phyloP scores from a whole-genome alignment of 1,140 invertebrate genomes.

The Lepidurus packardi region DNA sequence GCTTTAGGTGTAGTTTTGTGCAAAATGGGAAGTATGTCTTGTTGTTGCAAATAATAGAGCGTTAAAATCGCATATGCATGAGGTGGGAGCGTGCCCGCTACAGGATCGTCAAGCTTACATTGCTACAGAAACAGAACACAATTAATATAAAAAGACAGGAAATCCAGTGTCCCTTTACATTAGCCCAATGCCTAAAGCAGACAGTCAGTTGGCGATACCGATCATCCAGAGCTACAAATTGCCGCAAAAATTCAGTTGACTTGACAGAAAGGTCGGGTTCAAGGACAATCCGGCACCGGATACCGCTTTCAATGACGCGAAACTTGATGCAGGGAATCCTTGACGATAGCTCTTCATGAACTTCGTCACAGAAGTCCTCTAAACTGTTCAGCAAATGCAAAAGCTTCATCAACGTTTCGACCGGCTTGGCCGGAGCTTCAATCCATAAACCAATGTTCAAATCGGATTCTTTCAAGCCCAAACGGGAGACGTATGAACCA shows the following conservation, averaged over 20 bases:
- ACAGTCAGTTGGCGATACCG: not conserved
- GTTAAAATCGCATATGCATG: slow-evolving; percentile 31
- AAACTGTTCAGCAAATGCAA: not conserved
- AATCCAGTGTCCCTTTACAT: not conserved
- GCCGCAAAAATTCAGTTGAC: not conserved
- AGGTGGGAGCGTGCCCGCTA: slow-evolving; percentile 11
- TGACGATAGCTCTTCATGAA: not conserved
- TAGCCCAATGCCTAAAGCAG: not conserved
- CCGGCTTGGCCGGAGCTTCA: not conserved
- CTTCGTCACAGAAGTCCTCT: not conserved
- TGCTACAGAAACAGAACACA: not conserved
- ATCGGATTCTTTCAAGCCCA: slow-evolving; percentile 1
- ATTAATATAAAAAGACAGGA: not conserved
- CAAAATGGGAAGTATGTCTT: slow-evolving; percentile 27
- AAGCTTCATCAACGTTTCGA: not conserved
- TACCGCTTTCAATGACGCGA: not conserved
- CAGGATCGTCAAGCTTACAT: slow-evolving; percentile 28
- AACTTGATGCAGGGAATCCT: not conserved
- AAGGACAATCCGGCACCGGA: not conserved
- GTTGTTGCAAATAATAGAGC: slow-evolving; percentile 30
- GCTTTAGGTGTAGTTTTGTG: not conserved
- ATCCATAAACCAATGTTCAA: not conserved
- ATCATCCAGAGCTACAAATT: not conserved
- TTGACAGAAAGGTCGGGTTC: not conserved
- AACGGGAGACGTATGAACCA: not conserved